phyloP scores from a whole-genome alignment of 2,888 invertebrate species.

The Eristalis tenax region DNA sequence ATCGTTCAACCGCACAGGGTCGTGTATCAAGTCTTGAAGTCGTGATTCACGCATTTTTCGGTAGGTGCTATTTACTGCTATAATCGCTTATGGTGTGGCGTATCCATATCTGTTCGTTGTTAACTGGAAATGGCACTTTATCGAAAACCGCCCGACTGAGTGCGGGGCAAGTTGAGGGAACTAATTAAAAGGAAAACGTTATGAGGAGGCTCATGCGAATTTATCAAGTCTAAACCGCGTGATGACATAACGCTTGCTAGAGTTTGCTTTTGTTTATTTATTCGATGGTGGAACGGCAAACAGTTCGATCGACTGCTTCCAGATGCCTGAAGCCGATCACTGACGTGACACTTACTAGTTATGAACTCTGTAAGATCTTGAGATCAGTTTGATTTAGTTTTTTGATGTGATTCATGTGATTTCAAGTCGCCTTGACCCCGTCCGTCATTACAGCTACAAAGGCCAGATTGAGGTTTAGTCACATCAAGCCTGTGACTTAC shows the following conservation, averaged over 20 bases:
- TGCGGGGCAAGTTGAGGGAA: neutral
- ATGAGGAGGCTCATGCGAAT: conserved; percentile 34
- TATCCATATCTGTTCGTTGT: neutral
- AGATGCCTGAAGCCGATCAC: neutral
- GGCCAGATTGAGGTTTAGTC: neutral
- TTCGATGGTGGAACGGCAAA: neutral
- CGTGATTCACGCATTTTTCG: conserved; percentile 67
- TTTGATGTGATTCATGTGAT: neutral
- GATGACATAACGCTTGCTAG: conserved; percentile 36
- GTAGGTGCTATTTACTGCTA: conserved; percentile 64
- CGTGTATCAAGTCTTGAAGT: conserved; percentile 26
- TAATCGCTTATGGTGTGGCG: conserved; percentile 16
- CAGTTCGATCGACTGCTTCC: neutral
- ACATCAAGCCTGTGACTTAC: neutral
- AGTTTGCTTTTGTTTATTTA: conserved; percentile 19
- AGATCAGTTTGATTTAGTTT: neutral
- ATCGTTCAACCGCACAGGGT: neutral
- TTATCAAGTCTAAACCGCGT: conserved; percentile 21
- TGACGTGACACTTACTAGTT: neutral
- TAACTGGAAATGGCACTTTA: conserved; percentile 46
- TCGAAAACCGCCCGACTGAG: conserved; percentile 13
- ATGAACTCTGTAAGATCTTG: neutral
- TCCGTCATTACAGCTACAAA: neutral
- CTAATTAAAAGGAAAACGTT: conserved; percentile 45
- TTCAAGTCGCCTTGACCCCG: neutral